Evolutionary conservation across 2,888 invertebrate species (phyloP).

Genomic region (Diplolepis rosae): DNA sequence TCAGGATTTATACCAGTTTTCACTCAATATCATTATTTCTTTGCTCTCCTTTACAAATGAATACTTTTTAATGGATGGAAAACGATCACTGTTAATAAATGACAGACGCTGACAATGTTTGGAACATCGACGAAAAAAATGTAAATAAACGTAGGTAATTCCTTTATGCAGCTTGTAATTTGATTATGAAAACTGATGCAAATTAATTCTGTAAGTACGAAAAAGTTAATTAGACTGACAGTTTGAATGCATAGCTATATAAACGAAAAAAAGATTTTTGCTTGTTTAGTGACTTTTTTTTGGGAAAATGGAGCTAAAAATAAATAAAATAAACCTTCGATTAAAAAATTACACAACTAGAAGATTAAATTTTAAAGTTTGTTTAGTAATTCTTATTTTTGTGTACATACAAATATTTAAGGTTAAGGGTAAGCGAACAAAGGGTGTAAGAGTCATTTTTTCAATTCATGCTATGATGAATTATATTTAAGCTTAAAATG

Average conservation of each 20-base stretch:
- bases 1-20: no score
- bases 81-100: conserved; percentile 2
- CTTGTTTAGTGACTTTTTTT: background rate
- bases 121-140: background rate
- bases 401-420: no score
- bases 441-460: no score
- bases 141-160: background rate
- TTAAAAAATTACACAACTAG: background rate
- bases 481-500: no score
- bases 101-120: conserved; percentile 3
- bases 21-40: background rate
- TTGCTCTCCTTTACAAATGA: no score
- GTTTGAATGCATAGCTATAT: background rate
- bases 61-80: no score
- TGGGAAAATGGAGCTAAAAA: background rate
- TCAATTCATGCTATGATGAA: no score
- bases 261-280: background rate
- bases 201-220: background rate
- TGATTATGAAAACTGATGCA: background rate
- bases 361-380: background rate
- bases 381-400: background rate
- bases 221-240: background rate
- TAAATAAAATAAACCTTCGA: background rate
- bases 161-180: background rate
- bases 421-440: no score